phyloP scores from a whole-genome alignment of 2,113 vertebrate species.

The Nyctibius bracteatus region DNA sequence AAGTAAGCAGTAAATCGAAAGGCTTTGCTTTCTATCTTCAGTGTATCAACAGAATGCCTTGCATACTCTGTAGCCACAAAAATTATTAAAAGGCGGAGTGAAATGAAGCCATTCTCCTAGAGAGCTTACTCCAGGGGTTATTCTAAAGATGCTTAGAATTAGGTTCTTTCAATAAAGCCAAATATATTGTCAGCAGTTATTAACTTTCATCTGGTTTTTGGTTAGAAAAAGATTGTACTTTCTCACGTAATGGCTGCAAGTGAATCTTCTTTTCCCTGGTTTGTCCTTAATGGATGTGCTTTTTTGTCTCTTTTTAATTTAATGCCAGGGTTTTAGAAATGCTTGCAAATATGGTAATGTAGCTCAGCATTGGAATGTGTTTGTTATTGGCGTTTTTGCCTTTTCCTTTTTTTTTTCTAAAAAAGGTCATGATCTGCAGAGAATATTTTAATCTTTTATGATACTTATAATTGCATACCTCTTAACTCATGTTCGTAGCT shows the following conservation, averaged over 20 bases:
- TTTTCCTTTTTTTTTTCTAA: neutral
- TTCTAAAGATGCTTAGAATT: neutral
- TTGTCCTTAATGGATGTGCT: neutral
- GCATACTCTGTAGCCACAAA: neutral
- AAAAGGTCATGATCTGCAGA: neutral
- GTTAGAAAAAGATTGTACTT: neutral
- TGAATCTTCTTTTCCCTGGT: neutral
- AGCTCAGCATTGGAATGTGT: neutral
- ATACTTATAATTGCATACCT: neutral
- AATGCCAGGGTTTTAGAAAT: neutral
- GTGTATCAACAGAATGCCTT: neutral
- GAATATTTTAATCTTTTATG: neutral
- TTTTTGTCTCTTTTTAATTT: neutral
- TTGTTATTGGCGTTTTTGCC: neutral
- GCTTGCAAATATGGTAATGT: neutral
- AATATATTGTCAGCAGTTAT: neutral
- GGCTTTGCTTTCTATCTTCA: neutral
- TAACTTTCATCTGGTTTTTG: neutral
- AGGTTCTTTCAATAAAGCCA: neutral
- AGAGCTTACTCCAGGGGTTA: neutral
- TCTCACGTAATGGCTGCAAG: neutral
- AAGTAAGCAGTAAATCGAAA: slow-evolving; percentile 78
- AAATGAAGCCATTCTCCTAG: neutral
- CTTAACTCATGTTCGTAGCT: neutral
- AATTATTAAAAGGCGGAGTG: neutral